Percentiles rank a stretch among this genome's conserved stretches.
Conservation (phyloP, 2,888 invertebrate species). For the Neelides folsomi region DNA sequence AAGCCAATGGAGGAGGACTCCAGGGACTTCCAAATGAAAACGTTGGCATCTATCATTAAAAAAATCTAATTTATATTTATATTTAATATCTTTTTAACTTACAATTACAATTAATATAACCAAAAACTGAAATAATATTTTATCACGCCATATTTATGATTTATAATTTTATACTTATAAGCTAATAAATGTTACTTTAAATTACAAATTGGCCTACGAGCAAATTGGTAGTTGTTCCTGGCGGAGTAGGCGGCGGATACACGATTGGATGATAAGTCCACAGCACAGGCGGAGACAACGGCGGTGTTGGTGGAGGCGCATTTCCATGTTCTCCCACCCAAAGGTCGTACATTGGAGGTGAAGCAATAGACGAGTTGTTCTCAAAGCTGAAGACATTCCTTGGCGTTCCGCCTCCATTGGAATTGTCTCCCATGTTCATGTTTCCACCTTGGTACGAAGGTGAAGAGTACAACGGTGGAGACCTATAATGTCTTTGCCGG, state of each 20-base stretch:
- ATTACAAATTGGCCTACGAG: slow-evolving; percentile 17
- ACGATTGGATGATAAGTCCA: slow-evolving; percentile 30
- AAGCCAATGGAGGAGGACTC: slow-evolving; percentile 23
- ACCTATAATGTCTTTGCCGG: too few relatives aligned
- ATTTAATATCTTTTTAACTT: not conserved
- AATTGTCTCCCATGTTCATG: too few relatives aligned
- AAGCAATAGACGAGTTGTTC: not conserved
- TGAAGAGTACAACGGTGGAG: too few relatives aligned
- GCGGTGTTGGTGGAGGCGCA: slow-evolving; percentile 18
- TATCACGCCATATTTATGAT: too few relatives aligned
- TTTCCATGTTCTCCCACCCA: slow-evolving; percentile 20
- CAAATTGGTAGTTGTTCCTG: slow-evolving; percentile 16
- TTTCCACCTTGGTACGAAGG: too few relatives aligned
- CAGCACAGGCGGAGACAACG: slow-evolving; percentile 23
- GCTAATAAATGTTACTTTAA: not conserved
- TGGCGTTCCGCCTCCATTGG: not conserved
- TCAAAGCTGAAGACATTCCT: slow-evolving; percentile 11
- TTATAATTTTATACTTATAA: too few relatives aligned
- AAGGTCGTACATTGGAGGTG: slow-evolving; percentile 18
- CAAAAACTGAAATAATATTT: too few relatives aligned
- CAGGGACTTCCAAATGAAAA: slow-evolving; percentile 17
- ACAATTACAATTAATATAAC: slow-evolving; percentile 11
- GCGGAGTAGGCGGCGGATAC: slow-evolving; percentile 19
- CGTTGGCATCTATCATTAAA: slow-evolving; percentile 6
- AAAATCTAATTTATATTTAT: not conserved